These are phyloP conservation scores for Hydrotaea diabolus DNA, from an alignment of 2,888 invertebrate genomes.

Conservation along the genomic window DNA sequence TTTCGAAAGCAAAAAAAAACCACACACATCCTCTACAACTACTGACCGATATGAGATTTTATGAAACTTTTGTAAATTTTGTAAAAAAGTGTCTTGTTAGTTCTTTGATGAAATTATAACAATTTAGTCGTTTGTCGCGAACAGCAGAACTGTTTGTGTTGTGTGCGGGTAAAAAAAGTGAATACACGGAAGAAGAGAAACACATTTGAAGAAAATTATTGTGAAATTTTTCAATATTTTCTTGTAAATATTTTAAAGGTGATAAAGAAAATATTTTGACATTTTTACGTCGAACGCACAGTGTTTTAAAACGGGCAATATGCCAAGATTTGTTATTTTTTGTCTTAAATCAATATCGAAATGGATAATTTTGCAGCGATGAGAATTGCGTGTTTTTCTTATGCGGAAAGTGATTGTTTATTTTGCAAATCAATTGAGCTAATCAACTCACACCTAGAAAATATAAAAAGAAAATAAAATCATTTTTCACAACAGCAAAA, in stretches of 20 bases:
- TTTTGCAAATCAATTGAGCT: too few relatives aligned
- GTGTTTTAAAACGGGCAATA: conserved; percentile 39
- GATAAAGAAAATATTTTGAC: conserved; percentile 20
- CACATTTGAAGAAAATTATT: conserved; percentile 14
- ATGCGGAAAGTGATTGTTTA: too few relatives aligned
- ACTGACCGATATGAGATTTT: conserved; percentile 6
- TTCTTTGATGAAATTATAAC: conserved; percentile 46
- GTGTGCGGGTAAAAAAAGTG: conserved; percentile 32
- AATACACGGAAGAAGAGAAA: conserved; percentile 40
- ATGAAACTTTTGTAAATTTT: conserved; percentile 10
- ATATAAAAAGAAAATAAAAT: too few relatives aligned
- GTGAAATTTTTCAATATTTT: conserved; percentile 41
- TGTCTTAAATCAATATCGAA: too few relatives aligned
- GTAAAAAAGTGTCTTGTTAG: conserved; percentile 19
- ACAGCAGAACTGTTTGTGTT: conserved; percentile 11
- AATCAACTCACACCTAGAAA: too few relatives aligned
- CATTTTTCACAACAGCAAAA: too few relatives aligned
- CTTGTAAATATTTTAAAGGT: conserved; percentile 55
- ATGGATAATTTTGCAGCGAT: too few relatives aligned
- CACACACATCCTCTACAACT: not conserved
- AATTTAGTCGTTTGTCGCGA: conserved; percentile 33
- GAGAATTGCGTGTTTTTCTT: too few relatives aligned
- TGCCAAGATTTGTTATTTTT: too few relatives aligned
- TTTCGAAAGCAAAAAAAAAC: not conserved
- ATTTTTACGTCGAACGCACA: conserved; percentile 42